Conservation (phyloP, 2,888 invertebrate genomes). For the Azorinus chamasolen region DNA sequence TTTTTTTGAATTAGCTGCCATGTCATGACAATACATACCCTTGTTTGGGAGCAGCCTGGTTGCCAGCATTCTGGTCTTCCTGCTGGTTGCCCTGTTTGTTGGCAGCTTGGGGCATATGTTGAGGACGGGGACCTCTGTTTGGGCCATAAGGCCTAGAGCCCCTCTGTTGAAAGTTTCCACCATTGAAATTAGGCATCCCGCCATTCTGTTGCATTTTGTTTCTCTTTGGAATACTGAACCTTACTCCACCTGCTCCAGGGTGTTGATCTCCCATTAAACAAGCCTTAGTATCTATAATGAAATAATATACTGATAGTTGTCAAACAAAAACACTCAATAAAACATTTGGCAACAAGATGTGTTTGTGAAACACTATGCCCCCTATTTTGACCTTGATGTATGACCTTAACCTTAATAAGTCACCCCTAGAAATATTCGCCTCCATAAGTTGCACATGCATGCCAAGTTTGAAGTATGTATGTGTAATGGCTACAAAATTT, state of each 20-base stretch:
- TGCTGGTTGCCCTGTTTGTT: background rate
- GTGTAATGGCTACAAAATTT: no score
- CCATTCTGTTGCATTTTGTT: constrained; percentile 51
- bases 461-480: no score
- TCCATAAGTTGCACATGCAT: no score
- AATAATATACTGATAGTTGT: background rate
- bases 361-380: no score
- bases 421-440: no score
- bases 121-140: constrained; percentile 16
- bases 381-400: no score
- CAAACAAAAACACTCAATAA: background rate
- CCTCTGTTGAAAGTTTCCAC: constrained; percentile 5
- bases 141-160: constrained; percentile 11
- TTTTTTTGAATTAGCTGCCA: no score
- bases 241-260: constrained; percentile 82
- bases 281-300: background rate
- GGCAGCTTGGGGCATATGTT: constrained; percentile 14
- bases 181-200: constrained; percentile 27
- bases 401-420: no score
- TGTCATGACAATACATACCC: no score
- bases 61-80: background rate
- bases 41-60: background rate
- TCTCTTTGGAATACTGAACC: constrained; percentile 85
- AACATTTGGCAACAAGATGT: background rate
- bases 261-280: constrained; percentile 75